Evolutionary conservation across 2,113 vertebrate genomes (phyloP).

Genomic region (Eudyptes chrysolophus): DNA sequence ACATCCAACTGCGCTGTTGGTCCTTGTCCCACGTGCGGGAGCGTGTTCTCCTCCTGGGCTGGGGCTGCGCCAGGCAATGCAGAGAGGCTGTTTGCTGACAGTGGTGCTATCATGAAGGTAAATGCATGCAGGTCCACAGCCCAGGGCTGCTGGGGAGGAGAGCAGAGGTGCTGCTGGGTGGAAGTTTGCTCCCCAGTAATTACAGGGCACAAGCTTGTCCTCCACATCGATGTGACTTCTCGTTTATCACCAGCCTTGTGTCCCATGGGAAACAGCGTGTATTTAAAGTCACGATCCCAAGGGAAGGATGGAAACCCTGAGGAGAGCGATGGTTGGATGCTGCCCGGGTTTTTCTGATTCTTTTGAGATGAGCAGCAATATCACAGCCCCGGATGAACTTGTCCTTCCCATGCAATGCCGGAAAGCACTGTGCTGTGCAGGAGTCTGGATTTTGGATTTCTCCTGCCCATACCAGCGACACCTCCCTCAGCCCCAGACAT

Average conservation of each 20-base stretch:
- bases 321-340: not conserved
- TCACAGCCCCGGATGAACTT: not conserved
- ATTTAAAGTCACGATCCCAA: not conserved
- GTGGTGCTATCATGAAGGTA: not conserved
- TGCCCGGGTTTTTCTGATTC: not conserved
- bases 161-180: not conserved
- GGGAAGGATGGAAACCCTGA: not conserved
- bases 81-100: not conserved
- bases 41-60: not conserved
- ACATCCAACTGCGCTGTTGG: not conserved
- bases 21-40: fast-evolving
- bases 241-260: not conserved
- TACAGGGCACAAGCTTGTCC: not conserved
- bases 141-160: not conserved
- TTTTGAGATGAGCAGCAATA: not conserved
- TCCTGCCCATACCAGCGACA: not conserved
- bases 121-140: not conserved
- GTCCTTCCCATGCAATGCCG: not conserved
- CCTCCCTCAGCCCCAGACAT: not conserved
- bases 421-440: not conserved
- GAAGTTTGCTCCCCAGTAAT: not conserved
- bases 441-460: not conserved
- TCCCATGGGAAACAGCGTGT: not conserved
- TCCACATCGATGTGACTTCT: not conserved
- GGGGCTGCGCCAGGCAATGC: not conserved